Evolutionary conservation across 2,888 invertebrate species (phyloP), one percentile per base, ranked within the genome.

Genomic region (Drosophila nr. fundita): DNA sequence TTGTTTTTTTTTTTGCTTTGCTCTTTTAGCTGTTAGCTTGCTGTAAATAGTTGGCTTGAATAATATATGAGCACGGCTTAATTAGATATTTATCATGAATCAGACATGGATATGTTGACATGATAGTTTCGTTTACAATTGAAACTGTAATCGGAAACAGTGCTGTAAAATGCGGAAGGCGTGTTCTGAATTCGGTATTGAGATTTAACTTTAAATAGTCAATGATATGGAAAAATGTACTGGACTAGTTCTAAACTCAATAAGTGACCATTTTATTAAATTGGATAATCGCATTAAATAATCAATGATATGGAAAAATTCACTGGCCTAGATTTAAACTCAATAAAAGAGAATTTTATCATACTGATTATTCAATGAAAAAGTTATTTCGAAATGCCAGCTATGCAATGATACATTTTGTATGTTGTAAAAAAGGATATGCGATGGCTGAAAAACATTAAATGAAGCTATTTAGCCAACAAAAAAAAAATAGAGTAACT

Each of bases 21-120:
- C 68, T 54, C 61, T 63, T 70, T 65, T 65, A 50, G 62, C 62
- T 67, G 67, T 74, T 80, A 76, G 73, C 66, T 74, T 78, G 78
- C n/a, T 30, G 63, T 58, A 57, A 76, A 29, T 62, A 52, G 42
- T 45, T 38, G 42, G 18, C 21, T 15, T 24, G 66, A 53, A 70
- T 70, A 42, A 27, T 45, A 40, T 29, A 54, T 42, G 55, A 52
- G 38, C n/a, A 48, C 18, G 34, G 36, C 21, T 53, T 58, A 50
- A 69, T 48, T 69, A 67, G 10, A 49, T 36, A 40, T 57, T 54
- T 36, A 48, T 52, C 54, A 64, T 64, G 52, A 54, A 73, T 73
- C 61, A 64, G 42, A 48, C 18, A 53, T 50, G 21, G 18, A n/a
- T 18, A 21, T 52, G 57, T 57, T 54, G 42, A 42, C n/a, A 29